Conservation (phyloP, 2,797 vertebrate species). For the Graptemys geographica region DNA sequence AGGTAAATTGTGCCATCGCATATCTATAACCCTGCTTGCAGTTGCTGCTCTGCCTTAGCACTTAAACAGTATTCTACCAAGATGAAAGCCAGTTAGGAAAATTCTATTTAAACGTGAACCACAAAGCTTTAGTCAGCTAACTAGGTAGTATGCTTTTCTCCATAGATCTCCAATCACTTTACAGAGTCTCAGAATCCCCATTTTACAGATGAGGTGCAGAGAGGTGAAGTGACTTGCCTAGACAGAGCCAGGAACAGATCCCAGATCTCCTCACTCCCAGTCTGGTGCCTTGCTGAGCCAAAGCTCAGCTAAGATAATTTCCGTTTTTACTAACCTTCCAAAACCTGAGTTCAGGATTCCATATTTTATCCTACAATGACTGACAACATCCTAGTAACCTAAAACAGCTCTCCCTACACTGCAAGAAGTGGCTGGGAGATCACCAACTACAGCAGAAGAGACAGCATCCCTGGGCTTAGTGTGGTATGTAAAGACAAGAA, state of each 20-base stretch:
- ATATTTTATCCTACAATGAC: background rate
- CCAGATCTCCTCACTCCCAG: background rate
- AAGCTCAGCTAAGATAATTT: background rate
- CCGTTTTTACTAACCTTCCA: background rate
- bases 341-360: background rate
- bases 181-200: background rate
- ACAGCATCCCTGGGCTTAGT: background rate
- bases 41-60: background rate
- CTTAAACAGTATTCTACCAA: background rate
- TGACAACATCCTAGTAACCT: background rate
- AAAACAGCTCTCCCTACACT: background rate
- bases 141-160: background rate
- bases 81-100: background rate
- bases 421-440: background rate
- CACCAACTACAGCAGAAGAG: background rate
- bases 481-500: background rate
- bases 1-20: background rate
- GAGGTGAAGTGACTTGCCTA: background rate
- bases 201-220: background rate
- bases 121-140: background rate
- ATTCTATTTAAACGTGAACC: background rate
- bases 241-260: background rate
- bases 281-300: background rate
- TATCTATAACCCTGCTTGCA: background rate
- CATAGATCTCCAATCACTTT: background rate